Base-by-base conservation (phyloP, 2,797 vertebrate genomes). In the Gambusia yucatana region DNA sequence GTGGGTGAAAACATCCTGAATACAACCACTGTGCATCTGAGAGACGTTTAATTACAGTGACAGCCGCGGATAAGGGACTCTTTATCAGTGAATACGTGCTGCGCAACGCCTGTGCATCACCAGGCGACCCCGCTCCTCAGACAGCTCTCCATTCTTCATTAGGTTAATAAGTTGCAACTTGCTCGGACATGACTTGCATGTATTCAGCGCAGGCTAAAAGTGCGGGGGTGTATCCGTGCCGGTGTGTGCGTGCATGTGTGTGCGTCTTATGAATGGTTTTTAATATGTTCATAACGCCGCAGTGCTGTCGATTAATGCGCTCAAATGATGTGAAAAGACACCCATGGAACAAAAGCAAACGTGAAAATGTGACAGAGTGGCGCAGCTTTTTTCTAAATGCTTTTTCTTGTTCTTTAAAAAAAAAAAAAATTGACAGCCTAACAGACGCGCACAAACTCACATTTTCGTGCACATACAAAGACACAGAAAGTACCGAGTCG, bases 221-320 rank as follows among this genome's bases (percentile, higher is more conserved):
- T 93, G 93, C 89, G 94, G 94, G 93, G 92, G 94, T 93, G 94
- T 93, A 91, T 91, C 86, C 86, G 82, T 84, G 86, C 88, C 91
- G 81, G 90, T 91, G 87, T 86, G 87, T 87, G 80, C 86, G 74
- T 82, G 43, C 71, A 30, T 71, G 73, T 73, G 65, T 65, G 71
- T 46, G 79, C 75, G 75, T 75, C 63, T 73, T 73, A 76, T 75
- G 72, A 82, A 74, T 71, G 84, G 36, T 80, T 80, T 20, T 83
- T n/a, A 67, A 88, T 87, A 82, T 78, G 48, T 72, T 63, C 6
- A 80, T 82, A 77, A 44, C 48, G 33, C 57, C 57, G 57, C 57
- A 59, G 11, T 59, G 57, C 13, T 28, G 57, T 30, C 57, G 57
- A 59, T 28, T 30, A 59, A 59, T 6, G 57, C 57, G 57, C 28